Percentiles rank a stretch among this genome's conserved stretches.
These are phyloP conservation scores for Crossocerus cetratus DNA, from an alignment of 2,888 invertebrate genomes.

Conservation along the genomic window DNA sequence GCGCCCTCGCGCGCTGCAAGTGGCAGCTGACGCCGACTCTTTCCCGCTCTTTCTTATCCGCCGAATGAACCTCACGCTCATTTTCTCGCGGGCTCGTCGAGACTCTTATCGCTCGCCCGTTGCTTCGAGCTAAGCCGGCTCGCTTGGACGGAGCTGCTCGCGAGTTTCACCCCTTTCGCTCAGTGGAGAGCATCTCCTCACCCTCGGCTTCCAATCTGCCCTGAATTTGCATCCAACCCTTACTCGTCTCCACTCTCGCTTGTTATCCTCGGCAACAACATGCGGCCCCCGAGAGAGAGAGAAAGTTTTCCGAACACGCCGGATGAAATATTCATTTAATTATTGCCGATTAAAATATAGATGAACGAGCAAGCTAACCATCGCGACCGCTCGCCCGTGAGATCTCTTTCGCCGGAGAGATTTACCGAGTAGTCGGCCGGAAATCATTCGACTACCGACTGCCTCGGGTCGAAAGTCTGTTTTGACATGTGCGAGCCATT, in stretches of 20 bases:
- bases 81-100: not conserved
- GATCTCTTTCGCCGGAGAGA: not conserved
- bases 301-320: no score
- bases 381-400: not conserved
- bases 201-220: slow-evolving; percentile 64
- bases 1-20: not conserved
- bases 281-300: slow-evolving; percentile 32
- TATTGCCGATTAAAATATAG: slow-evolving; percentile 74
- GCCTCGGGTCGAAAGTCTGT: no score
- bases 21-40: no score
- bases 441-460: not conserved
- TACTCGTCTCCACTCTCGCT: slow-evolving; percentile 51
- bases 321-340: slow-evolving; percentile 74
- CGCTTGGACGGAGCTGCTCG: not conserved
- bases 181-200: slow-evolving; percentile 18
- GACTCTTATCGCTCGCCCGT: no score
- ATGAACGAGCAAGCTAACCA: slow-evolving; percentile 58
- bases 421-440: not conserved
- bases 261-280: slow-evolving; percentile 45
- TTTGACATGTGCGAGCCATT: no score
- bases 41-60: not conserved
- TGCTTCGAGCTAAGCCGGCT: not conserved
- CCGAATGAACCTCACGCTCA: not conserved
- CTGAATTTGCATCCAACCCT: slow-evolving; percentile 70
- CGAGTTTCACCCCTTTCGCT: slow-evolving; percentile 21